phyloP scores from a whole-genome alignment of 2,797 vertebrate genomes.

The Myotis vivesi region DNA sequence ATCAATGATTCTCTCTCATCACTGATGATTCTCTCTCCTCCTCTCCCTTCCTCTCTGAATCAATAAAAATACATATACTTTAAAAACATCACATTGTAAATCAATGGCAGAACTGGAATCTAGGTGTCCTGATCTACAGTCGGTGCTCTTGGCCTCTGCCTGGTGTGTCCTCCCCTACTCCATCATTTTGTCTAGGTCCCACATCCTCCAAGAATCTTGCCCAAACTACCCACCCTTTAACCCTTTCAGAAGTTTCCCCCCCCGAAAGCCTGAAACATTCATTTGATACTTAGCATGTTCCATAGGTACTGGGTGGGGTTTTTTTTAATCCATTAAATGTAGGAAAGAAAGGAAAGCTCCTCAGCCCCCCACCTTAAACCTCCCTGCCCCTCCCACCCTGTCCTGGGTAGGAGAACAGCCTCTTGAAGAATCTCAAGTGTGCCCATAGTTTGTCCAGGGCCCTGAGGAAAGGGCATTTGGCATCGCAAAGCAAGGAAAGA shows the following conservation, averaged over 20 bases:
- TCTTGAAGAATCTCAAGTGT: slow-evolving; percentile 1
- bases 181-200: not conserved
- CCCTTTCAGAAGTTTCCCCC: slow-evolving; percentile 17
- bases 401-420: not conserved
- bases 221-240: slow-evolving; percentile 14
- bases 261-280: slow-evolving; percentile 40
- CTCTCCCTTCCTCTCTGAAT: too few species aligned
- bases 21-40: too few species aligned
- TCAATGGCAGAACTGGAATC: not conserved
- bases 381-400: not conserved
- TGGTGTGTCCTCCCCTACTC: not conserved
- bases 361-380: not conserved
- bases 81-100: not conserved
- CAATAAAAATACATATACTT: too few species aligned
- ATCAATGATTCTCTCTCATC: too few species aligned
- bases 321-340: slow-evolving; percentile 15
- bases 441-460: not conserved
- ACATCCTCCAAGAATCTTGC: not conserved
- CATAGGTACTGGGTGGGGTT: not conserved
- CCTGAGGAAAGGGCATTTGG: slow-evolving; percentile 27
- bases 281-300: slow-evolving; percentile 33
- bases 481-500: slow-evolving; percentile 2
- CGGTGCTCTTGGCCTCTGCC: not conserved
- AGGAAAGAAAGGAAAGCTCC: not conserved
- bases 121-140: not conserved